Evolutionary conservation across 1,140 invertebrate species (phyloP).

Genomic region (Rhizoglyphus robini): DNA sequence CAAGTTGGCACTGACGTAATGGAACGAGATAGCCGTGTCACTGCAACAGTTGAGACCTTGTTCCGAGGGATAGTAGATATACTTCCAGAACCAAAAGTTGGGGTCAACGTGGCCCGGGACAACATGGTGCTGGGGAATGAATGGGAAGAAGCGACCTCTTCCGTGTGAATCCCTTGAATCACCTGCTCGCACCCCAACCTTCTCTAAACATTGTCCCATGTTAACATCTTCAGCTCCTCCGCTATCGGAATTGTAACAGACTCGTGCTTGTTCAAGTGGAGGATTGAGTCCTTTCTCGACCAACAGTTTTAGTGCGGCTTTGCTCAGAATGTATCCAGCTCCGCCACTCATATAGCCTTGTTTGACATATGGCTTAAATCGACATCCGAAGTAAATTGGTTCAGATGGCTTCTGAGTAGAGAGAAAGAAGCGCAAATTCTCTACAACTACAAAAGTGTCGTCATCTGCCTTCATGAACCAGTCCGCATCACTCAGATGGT

Average conservation of each 20-base stretch:
- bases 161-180: slow-evolving; percentile 27
- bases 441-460: slow-evolving; percentile 81
- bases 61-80: slow-evolving; percentile 75
- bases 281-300: slow-evolving; percentile 39
- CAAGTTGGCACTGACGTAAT: slow-evolving; percentile 79
- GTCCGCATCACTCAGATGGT: slow-evolving; percentile 65
- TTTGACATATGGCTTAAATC: slow-evolving; percentile 70
- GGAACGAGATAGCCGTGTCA: slow-evolving; percentile 88
- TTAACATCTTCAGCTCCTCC: slow-evolving; percentile 84
- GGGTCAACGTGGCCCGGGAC: slow-evolving; percentile 66
- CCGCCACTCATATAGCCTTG: slow-evolving; percentile 46
- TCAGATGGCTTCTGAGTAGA: slow-evolving; percentile 50
- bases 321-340: slow-evolving; percentile 69
- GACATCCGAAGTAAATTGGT: slow-evolving; percentile 73
- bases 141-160: slow-evolving; percentile 28
- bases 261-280: slow-evolving; percentile 22
- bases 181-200: slow-evolving; percentile 25
- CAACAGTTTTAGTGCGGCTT: slow-evolving; percentile 55
- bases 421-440: slow-evolving; percentile 79
- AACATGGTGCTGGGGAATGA: slow-evolving; percentile 59
- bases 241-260: slow-evolving; percentile 38
- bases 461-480: slow-evolving; percentile 93
- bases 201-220: slow-evolving; percentile 54
- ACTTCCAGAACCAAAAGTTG: slow-evolving; percentile 86
- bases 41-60: slow-evolving; percentile 88